Evolutionary conservation across 1,140 invertebrate species (phyloP).

Genomic region (Charaxes varanes): DNA sequence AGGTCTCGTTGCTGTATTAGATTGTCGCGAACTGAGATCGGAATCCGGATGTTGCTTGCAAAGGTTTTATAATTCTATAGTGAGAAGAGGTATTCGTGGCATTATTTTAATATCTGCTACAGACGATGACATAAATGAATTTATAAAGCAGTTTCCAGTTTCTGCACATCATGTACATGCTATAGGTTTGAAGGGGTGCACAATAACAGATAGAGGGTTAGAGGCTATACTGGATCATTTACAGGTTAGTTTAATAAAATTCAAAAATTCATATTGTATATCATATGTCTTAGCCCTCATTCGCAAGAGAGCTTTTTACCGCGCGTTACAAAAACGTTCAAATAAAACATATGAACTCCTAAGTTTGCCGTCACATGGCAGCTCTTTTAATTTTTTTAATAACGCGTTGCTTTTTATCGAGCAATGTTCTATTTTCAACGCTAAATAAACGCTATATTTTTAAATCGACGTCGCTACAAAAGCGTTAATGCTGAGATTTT

Average conservation of each 20-base stretch:
- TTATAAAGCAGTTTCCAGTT: slow-evolving; percentile 88
- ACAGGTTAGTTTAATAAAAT: slow-evolving; percentile 72
- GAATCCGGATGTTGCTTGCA: slow-evolving; percentile 80
- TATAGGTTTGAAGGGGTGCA: slow-evolving; percentile 88
- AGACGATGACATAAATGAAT: slow-evolving; percentile 91
- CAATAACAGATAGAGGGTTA: slow-evolving; percentile 90
- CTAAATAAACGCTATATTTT: too few relatives aligned
- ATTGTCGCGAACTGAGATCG: slow-evolving; percentile 85
- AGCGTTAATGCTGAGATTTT: too few relatives aligned
- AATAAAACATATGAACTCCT: too few relatives aligned
- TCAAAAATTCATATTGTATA: not conserved
- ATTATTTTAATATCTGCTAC: slow-evolving; percentile 88
- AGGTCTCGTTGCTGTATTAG: slow-evolving; percentile 86
- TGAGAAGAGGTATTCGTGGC: slow-evolving; percentile 89
- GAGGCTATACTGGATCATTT: slow-evolving; percentile 90
- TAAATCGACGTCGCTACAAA: too few relatives aligned
- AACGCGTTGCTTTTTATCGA: too few relatives aligned
- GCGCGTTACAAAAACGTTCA: too few relatives aligned
- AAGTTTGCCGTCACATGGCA: too few relatives aligned
- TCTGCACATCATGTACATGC: slow-evolving; percentile 89
- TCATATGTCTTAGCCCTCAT: too few relatives aligned
- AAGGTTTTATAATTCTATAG: slow-evolving; percentile 87
- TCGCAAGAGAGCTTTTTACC: too few relatives aligned
- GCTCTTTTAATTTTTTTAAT: too few relatives aligned
- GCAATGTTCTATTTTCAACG: too few relatives aligned